A percentile compares a stretch with the other conserved stretches of the same genome.
phyloP scores from a whole-genome alignment of 2,113 vertebrate genomes.

The Caracal caracal region DNA sequence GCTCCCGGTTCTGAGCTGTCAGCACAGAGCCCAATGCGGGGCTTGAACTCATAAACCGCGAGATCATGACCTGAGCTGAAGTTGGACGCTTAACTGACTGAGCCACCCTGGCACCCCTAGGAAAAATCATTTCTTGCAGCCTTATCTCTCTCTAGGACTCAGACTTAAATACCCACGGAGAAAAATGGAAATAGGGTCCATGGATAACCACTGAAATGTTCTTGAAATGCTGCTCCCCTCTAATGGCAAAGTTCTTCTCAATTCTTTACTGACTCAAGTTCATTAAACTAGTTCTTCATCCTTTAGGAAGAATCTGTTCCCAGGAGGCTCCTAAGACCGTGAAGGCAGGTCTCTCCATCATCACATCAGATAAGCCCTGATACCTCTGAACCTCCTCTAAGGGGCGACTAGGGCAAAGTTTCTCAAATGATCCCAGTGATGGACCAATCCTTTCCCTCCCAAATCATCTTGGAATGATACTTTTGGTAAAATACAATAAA shows the following conservation, averaged over 20 bases:
- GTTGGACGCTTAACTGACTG: too few species aligned
- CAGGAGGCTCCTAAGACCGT: neutral
- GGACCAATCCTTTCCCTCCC: neutral
- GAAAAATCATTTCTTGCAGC: neutral
- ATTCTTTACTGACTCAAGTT: neutral
- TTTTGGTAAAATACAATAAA: neutral
- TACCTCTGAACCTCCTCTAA: neutral
- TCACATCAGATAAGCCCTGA: neutral
- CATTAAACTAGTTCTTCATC: neutral
- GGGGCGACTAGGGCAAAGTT: neutral
- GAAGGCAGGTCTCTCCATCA: neutral
- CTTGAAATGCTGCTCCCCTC: neutral
- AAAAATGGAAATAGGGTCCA: neutral
- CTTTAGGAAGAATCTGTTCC: neutral
- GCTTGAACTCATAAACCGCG: too few species aligned
- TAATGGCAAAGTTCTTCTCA: neutral
- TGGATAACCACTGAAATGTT: neutral
- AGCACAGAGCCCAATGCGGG: too few species aligned
- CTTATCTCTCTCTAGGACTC: neutral
- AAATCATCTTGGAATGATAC: neutral
- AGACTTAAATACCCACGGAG: neutral
- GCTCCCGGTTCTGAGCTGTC: too few species aligned
- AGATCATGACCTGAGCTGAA: too few species aligned
- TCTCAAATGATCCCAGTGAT: neutral
- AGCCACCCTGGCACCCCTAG: too few species aligned